These are phyloP conservation scores for Procambarus virginalis DNA, from an alignment of 1,140 invertebrate genomes.

Conservation along the genomic window DNA sequence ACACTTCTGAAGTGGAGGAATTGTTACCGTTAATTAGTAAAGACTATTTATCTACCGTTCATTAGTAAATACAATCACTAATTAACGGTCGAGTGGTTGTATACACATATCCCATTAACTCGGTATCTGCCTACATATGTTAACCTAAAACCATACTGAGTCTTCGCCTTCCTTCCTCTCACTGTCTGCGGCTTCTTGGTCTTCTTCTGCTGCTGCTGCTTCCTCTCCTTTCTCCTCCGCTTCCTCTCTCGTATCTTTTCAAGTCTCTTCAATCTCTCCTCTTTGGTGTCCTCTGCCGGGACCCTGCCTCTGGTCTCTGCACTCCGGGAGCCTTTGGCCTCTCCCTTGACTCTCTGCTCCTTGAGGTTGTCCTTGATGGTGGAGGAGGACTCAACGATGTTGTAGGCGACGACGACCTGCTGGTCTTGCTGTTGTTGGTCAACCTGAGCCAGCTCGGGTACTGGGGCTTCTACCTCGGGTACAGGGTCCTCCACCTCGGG, in stretches of 20 bases:
- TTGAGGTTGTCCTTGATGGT: constrained; percentile 32
- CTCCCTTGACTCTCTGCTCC: constrained; percentile 20
- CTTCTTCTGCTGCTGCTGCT: constrained; percentile 41
- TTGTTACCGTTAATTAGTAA: too few species aligned
- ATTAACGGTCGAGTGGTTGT: too few species aligned
- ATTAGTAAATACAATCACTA: too few species aligned
- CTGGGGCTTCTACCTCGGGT: not conserved
- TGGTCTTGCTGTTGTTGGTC: constrained; percentile 53
- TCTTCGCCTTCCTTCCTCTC: constrained; percentile 1
- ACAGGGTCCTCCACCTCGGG: not conserved
- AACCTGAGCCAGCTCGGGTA: constrained; percentile 2
- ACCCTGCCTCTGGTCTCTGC: not conserved
- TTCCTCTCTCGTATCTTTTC: constrained; percentile 1
- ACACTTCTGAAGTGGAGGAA: too few species aligned
- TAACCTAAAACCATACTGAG: not conserved
- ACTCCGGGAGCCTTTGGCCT: constrained; percentile 9
- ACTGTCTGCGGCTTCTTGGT: constrained; percentile 27
- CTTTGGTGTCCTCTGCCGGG: constrained; percentile 6
- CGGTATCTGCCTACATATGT: too few species aligned
- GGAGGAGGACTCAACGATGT: constrained; percentile 40
- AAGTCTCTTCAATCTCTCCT: constrained; percentile 17
- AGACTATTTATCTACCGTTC: too few species aligned
- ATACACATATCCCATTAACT: too few species aligned
- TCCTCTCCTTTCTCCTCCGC: constrained; percentile 15
- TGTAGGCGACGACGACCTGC: constrained; percentile 46